Percentiles rank a stretch among this genome's conserved stretches.
phyloP scores from a whole-genome alignment of 2,797 vertebrate species.

The Gorsachius magnificus region DNA sequence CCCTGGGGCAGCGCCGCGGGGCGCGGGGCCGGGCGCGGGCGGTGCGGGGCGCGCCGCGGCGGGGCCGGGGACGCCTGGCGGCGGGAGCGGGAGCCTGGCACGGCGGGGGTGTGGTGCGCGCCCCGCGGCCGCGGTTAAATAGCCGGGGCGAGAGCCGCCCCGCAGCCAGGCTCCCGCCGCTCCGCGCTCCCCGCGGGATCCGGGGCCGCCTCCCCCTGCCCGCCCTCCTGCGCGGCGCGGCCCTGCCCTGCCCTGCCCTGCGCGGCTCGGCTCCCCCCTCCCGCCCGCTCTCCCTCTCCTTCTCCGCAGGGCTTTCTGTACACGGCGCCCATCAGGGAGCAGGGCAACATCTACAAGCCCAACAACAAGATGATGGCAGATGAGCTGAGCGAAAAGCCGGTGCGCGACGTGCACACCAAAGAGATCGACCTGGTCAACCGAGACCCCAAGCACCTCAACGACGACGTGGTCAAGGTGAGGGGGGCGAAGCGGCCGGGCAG shows the following conservation, averaged over 20 bases:
- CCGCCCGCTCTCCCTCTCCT: neutral
- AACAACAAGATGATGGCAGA: constrained; percentile 98
- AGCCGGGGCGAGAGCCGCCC: constrained; percentile 71
- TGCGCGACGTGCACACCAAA: constrained; percentile 92
- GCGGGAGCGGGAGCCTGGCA: constrained; percentile 75
- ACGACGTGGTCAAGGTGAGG: constrained; percentile 95
- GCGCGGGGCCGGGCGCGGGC: too few relatives aligned
- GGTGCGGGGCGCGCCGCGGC: neutral
- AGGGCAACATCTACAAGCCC: constrained; percentile 98
- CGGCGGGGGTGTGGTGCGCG: constrained; percentile 84
- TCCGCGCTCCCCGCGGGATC: neutral
- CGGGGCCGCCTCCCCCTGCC: neutral
- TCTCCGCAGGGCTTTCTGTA: constrained; percentile 87
- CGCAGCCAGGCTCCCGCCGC: constrained; percentile 39
- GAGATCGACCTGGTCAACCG: constrained; percentile 98
- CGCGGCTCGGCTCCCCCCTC: neutral
- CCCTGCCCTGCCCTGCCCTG: neutral
- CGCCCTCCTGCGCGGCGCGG: neutral
- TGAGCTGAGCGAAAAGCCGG: constrained; percentile 88
- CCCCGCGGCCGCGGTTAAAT: constrained; percentile 75
- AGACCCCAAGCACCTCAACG: constrained; percentile 93
- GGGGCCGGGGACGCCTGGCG: constrained; percentile 19
- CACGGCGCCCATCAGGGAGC: constrained; percentile 91
- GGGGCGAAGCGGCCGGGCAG: neutral
- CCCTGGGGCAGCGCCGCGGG: neutral